Conservation (phyloP, 2,888 invertebrate species). For the Schizaphis graminum region DNA sequence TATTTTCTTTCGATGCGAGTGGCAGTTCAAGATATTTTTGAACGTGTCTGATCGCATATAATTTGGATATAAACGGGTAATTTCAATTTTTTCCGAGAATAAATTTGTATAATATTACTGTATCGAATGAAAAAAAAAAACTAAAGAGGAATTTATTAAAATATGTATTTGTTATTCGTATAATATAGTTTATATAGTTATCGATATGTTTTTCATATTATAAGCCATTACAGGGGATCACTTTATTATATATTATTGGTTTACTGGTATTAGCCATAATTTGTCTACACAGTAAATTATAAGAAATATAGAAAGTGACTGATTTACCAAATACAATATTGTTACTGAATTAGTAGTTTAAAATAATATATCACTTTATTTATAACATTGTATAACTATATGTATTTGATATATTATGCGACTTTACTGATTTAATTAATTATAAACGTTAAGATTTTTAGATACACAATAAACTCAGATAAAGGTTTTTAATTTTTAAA, state of each 20-base stretch:
- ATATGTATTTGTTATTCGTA: neutral
- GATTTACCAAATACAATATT: neutral
- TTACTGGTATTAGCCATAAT: neutral
- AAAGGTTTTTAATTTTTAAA: constrained; percentile 22
- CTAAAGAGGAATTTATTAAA: neutral
- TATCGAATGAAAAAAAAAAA: neutral
- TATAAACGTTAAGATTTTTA: neutral
- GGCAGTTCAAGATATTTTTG: neutral
- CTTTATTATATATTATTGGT: neutral
- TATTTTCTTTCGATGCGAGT: neutral
- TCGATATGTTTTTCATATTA: neutral
- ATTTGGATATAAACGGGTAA: constrained; percentile 16
- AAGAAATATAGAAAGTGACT: neutral
- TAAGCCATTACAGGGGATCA: neutral
- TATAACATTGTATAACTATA: neutral
- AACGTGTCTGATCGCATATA: neutral
- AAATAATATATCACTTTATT: neutral
- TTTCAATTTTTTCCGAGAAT: constrained; percentile 6
- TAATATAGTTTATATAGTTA: neutral
- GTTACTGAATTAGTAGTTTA: neutral
- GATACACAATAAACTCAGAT: neutral
- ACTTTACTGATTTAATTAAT: neutral
- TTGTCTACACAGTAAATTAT: neutral
- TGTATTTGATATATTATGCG: neutral
- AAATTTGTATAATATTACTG: constrained; percentile 9